phyloP scores from a whole-genome alignment of 2,113 vertebrate genomes.

The Malaclemys terrapin region DNA sequence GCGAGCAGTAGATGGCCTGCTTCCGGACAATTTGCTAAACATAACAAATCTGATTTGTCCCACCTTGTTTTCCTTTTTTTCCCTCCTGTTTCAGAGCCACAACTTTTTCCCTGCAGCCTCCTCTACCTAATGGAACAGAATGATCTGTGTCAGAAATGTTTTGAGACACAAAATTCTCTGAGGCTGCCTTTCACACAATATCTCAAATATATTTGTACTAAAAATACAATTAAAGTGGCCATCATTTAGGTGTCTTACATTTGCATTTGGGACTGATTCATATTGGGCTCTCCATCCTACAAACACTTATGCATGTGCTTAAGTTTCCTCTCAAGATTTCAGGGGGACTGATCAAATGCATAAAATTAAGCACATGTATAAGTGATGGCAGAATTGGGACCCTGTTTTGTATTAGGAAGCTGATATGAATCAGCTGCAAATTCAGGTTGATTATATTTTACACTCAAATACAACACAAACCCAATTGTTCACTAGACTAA shows the following conservation, averaged over 20 bases:
- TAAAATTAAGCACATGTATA: constrained; percentile 46
- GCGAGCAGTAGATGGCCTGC: constrained; percentile 37
- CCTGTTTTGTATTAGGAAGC: constrained; percentile 48
- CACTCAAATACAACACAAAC: background rate
- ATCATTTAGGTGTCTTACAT: background rate
- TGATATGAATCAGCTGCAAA: constrained; percentile 26
- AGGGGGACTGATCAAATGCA: background rate
- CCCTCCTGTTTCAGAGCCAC: constrained; percentile 16
- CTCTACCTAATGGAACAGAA: constrained; percentile 16
- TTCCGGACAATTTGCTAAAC: constrained; percentile 56
- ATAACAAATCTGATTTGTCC: constrained; percentile 17
- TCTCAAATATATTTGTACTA: background rate
- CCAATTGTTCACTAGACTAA: background rate
- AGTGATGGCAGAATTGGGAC: constrained; percentile 35
- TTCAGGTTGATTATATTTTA: constrained; percentile 22
- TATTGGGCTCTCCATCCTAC: background rate
- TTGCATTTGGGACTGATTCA: background rate
- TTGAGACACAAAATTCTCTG: constrained; percentile 32
- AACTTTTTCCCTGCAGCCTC: constrained; percentile 17
- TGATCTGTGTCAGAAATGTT: constrained; percentile 44
- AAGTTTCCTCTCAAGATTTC: background rate
- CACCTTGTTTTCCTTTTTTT: background rate
- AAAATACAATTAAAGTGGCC: constrained; percentile 3
- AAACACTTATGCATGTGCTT: background rate
- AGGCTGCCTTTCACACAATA: background rate